Evolutionary conservation across 2,888 invertebrate genomes (phyloP), one percentile per base, ranked within the genome.

Genomic region (Zhengitettix transpicula): DNA sequence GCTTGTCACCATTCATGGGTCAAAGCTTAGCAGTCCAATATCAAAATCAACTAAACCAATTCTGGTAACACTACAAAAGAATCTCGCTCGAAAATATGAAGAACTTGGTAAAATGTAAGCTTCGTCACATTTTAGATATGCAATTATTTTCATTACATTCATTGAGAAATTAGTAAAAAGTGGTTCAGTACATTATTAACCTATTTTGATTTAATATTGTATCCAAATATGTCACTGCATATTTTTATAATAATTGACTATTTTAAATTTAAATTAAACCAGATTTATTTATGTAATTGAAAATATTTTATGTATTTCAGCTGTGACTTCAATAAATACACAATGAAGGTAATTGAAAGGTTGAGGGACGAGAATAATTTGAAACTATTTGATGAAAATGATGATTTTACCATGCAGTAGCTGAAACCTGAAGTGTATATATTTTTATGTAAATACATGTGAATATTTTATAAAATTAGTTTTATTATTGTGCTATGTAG

Each of bases 271-370:
- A 2, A 28, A 28, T 28, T 28, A 28, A 28, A 28, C 7, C 28
- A 5, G 28, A 28, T 28, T 28, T 28, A 5, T 28, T 5, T 28
- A 28, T 28, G 3, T 5, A 28, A 28, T 28, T 28, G 28, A 28
- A 28, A 2, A 5, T 28, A 28, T 7, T 28, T 2, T 28, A 28
- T 28, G 28, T 28, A 64, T 80, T 80, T 28, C 74, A 93, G 92
- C 67, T 92, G 91, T 71, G 90, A 94, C 70, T 89, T 86, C 72
- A 94, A 93, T 73, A 89, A 89, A 69, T 93, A 89, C 70, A 89
- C 87, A 0, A 78, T 90, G 64, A 78, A 80, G 54, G 88, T 85
- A 65, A 76, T 92, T 14, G 71, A 79, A 64, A 75, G 78, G 5
- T 76, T 82, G 0, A 80, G 77, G 11, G 72, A 73, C 53, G 68